A percentile compares a stretch with the other conserved stretches of the same genome.
These are phyloP conservation scores for Falcunculus frontatus DNA, from an alignment of 2,113 vertebrate species.

Conservation along the genomic window DNA sequence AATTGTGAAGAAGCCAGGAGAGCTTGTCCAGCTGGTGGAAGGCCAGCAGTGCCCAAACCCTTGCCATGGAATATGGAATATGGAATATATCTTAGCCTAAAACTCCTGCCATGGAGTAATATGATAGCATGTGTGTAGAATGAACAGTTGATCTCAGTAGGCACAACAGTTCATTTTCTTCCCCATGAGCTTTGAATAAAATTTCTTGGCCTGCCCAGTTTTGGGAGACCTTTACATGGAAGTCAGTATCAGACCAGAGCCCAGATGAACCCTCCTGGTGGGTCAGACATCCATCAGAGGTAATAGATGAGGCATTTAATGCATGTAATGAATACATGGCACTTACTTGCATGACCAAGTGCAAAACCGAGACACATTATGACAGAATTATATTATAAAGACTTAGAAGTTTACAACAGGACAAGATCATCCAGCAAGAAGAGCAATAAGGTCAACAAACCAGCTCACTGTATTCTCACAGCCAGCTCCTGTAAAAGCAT, in stretches of 20 bases:
- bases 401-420: neutral
- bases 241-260: neutral
- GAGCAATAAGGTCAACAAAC: neutral
- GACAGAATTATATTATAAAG: neutral
- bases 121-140: accelerated
- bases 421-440: neutral
- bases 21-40: neutral
- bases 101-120: neutral
- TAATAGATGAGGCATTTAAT: neutral
- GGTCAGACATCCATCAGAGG: neutral
- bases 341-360: neutral
- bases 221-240: neutral
- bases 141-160: neutral
- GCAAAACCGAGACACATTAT: neutral
- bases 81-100: neutral
- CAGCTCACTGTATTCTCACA: neutral
- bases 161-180: neutral
- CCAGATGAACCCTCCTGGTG: neutral
- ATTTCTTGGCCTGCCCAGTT: neutral
- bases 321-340: neutral
- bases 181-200: neutral
- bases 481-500: neutral
- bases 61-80: neutral
- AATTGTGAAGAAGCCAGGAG: neutral
- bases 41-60: neutral